Evolutionary conservation across 2,113 vertebrate species (phyloP), one percentile per base, ranked within the genome.

Genomic region (Phylloscopus trochilus): DNA sequence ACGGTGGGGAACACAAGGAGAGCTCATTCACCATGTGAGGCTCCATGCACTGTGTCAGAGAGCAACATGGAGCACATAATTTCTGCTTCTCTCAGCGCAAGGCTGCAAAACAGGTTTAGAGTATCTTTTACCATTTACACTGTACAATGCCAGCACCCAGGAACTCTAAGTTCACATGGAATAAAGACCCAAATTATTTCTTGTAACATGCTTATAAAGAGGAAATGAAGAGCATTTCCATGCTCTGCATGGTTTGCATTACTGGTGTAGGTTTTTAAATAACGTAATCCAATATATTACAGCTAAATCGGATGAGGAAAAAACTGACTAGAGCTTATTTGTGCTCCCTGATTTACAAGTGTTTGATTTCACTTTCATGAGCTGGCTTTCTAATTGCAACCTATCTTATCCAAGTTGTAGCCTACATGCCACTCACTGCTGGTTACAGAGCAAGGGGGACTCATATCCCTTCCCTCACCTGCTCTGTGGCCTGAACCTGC

Each of bases 271-370:
- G 11, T 13, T 90, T 93, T 83, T 51, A 60, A 87, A 89, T 80
- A 55, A 77, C 35, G 31, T 64, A 93, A 95, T 72, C 31, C 67
- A 96, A 97, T 83, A 67, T 28, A 72, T n/a, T 51, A 72, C 87
- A 88, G 72, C 67, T 87, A 95, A 90, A 80, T 93, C 95, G 95
- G 92, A 87, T 86, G 79, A 95, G 83, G 93, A 98, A 97, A 97
- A 58, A 92, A 81, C 83, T 96, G 64, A 85, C 75, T 76, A 19
- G 39, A 77, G 47, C 84, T 76, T 23, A 69, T 19, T 53, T 87
- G 55, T 83, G 59, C 83, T 95, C 55, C 52, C 24, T 74, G 62
- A 96, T 89, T 96, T 93, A 95, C 19, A 41, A 74, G 51, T 72
- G 35, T 85, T 89, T 87, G 85, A 93, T 94, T 96, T 96, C 93